Evolutionary conservation across 2,888 invertebrate species (phyloP), one percentile per base, ranked within the genome.

Genomic region (Papilio gigon): DNA sequence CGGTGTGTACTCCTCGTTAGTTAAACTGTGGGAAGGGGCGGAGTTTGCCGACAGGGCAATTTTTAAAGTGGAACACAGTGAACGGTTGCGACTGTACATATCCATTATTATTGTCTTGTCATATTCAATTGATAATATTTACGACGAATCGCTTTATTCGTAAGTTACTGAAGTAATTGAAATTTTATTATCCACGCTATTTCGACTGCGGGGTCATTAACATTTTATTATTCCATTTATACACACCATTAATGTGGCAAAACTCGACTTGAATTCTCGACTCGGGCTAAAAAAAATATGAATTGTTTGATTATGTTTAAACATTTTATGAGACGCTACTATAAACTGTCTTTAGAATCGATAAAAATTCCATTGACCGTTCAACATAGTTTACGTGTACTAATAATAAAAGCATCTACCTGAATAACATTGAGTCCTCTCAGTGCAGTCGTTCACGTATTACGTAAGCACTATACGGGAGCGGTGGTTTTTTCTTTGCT

Each of bases 151-250:
- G 40, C 68, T 68, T 68, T 50, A 65, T 65, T 53, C 53, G 50
- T 50, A 42, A 68, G 47, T 56, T 20, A 27, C 25, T 27, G 22
- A 25, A 50, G 59, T 65, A 42, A 60, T 64, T 35, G 30, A 58
- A 64, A 60, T 68, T 68, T 65, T 68, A 68, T 68, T 68, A 53
- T 33, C 40, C 60, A 30, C 33, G 64, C n/a, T 68, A 58, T 68
- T 68, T 64, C 40, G 64, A 30, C 33, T 37, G 22, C 4, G 30
- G 20, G 40, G 64, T 42, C 30, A 64, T 68, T 68, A 65, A 68
- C 60, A 68, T 68, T 68, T 68, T 65, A 68, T 68, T 60, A 50
- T 65, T 33, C 53, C 64, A 68, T 50, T 68, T 68, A 62, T 67
- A 53, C 56, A 64, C 65, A 33, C 65, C 64, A 33, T 68, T 65